A percentile compares a stretch with the other conserved stretches of the same genome.
Conservation (phyloP, 1,140 invertebrate species). For the Drosophila biarmipes region DNA sequence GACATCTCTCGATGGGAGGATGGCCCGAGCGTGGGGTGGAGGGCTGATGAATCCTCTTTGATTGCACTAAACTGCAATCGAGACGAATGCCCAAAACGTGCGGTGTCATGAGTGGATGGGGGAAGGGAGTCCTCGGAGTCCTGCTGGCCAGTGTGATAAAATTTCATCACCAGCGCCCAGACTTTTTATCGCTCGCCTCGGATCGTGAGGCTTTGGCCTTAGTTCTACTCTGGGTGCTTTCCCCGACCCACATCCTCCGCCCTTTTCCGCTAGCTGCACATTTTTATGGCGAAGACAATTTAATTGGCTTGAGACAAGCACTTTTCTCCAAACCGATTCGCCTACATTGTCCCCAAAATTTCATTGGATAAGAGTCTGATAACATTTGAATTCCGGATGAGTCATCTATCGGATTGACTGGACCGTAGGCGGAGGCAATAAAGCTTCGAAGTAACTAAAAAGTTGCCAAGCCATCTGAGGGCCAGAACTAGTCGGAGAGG, state of each 20-base stretch:
- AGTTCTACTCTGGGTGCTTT: conserved; percentile 25
- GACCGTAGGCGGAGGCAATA: conserved; percentile 16
- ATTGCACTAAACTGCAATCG: conserved; percentile 83
- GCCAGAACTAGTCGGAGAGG: conserved; percentile 6
- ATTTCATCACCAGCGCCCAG: conserved; percentile 51
- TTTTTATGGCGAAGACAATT: conserved; percentile 78
- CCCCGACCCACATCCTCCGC: neutral
- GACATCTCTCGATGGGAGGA: conserved; percentile 55
- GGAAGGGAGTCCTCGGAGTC: conserved; percentile 1
- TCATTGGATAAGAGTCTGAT: conserved; percentile 39
- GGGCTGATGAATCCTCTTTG: conserved; percentile 75
- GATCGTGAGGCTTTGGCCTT: conserved; percentile 62
- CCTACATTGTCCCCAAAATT: conserved; percentile 55
- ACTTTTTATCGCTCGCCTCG: conserved; percentile 63
- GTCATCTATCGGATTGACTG: conserved; percentile 50
- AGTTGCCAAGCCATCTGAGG: conserved; percentile 36
- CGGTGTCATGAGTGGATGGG: conserved; percentile 55
- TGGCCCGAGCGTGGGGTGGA: neutral
- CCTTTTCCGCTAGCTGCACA: conserved; percentile 54
- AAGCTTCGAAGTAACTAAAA: conserved; percentile 37
- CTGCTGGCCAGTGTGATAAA: conserved; percentile 70
- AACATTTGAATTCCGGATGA: conserved; percentile 63
- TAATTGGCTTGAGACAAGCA: conserved; percentile 68
- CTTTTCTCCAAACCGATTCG: conserved; percentile 17
- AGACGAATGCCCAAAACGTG: conserved; percentile 81